phyloP scores from a whole-genome alignment of 1,140 invertebrate genomes.

The Calliphora vicina region DNA sequence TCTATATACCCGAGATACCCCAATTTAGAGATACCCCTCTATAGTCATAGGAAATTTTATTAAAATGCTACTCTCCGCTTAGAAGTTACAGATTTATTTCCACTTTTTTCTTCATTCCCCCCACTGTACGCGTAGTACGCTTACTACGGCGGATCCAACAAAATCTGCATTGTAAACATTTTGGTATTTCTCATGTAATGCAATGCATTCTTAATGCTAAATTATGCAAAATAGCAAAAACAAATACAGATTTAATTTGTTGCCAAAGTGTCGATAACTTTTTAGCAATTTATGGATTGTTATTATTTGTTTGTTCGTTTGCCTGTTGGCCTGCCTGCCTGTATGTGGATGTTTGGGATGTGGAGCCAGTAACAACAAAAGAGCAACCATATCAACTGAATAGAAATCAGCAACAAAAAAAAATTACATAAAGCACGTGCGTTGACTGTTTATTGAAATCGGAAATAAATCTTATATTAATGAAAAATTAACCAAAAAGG shows the following conservation, averaged over 20 bases:
- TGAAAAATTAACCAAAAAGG: not conserved
- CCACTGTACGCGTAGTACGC: too few relatives aligned
- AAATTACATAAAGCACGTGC: slow-evolving; percentile 13
- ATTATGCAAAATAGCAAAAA: slow-evolving; percentile 2
- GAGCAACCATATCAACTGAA: not conserved
- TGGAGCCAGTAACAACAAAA: not conserved
- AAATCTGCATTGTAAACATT: not conserved
- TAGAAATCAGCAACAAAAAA: not conserved
- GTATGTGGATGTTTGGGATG: not conserved
- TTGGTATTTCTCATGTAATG: slow-evolving; percentile 7
- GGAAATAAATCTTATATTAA: not conserved
- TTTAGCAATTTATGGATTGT: not conserved
- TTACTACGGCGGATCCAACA: too few relatives aligned
- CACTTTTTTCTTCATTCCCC: too few relatives aligned
- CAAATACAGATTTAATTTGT: not conserved
- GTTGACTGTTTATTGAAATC: slow-evolving; percentile 19
- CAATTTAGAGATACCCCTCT: too few relatives aligned
- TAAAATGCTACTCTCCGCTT: too few relatives aligned
- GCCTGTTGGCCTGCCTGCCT: not conserved
- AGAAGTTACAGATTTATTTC: too few relatives aligned
- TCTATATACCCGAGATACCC: too few relatives aligned
- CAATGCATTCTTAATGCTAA: slow-evolving; percentile 16
- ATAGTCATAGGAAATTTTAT: too few relatives aligned
- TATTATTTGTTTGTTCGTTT: not conserved
- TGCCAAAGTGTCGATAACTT: not conserved